phyloP scores from a whole-genome alignment of 2,888 invertebrate species.

The Anoncus sp. region DNA sequence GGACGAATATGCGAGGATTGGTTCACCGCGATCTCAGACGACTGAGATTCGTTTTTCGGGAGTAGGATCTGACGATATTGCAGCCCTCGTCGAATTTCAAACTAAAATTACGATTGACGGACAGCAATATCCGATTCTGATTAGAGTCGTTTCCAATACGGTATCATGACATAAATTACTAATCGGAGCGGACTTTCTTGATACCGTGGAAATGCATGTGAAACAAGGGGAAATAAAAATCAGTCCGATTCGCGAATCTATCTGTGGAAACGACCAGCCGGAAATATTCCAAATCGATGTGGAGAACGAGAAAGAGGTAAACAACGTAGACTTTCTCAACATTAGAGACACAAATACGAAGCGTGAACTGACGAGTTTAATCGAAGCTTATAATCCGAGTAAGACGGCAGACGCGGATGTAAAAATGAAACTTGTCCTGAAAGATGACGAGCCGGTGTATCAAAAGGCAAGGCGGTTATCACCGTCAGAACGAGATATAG shows the following conservation, averaged over 20 bases:
- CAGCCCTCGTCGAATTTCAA: neutral
- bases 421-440: slow-evolving; percentile 52
- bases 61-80: no score
- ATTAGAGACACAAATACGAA: no score
- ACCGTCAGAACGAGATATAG: slow-evolving; percentile 50
- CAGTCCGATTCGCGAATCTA: neutral
- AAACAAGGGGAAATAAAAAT: slow-evolving; percentile 18
- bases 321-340: neutral
- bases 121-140: slow-evolving; percentile 33
- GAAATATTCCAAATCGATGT: slow-evolving; percentile 27
- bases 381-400: slow-evolving; percentile 43
- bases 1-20: slow-evolving; percentile 40
- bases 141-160: slow-evolving; percentile 42
- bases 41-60: no score
- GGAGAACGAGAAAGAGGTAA: neutral
- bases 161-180: slow-evolving; percentile 37
- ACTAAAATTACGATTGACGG: slow-evolving; percentile 30
- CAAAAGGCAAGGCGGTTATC: slow-evolving; percentile 61
- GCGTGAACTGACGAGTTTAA: neutral
- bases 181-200: slow-evolving; percentile 41
- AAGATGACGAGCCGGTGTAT: slow-evolving; percentile 52
- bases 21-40: slow-evolving; percentile 3
- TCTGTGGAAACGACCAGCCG: neutral
- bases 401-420: slow-evolving; percentile 31
- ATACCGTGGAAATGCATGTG: neutral